A percentile compares a stretch with the other conserved stretches of the same genome.
Evolutionary conservation across 92 coral and sea anemone genomes (phyloP).

Genomic region (Chrysogorgia sp.): DNA sequence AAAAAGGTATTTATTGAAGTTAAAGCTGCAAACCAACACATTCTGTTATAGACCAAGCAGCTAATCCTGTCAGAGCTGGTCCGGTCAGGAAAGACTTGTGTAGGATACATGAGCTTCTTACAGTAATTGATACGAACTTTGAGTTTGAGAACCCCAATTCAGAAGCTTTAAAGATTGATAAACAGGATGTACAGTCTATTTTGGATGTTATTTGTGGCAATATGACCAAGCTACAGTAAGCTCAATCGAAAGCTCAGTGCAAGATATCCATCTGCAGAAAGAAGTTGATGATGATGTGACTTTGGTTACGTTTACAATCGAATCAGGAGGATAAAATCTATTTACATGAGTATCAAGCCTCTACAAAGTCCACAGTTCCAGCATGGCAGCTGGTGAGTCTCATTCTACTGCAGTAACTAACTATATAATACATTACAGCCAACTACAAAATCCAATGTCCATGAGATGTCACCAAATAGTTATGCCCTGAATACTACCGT

Average conservation of each 20-base stretch:
- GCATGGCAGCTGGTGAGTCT: no score
- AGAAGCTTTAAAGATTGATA: neutral
- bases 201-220: neutral
- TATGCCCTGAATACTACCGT: no score
- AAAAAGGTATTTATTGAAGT: constrained; percentile 34
- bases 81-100: neutral
- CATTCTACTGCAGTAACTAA: no score
- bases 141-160: neutral
- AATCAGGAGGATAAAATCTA: neutral
- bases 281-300: neutral
- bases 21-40: constrained; percentile 2
- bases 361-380: no score
- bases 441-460: no score
- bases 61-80: neutral
- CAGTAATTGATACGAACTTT: no score
- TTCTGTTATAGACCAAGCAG: constrained; percentile 1
- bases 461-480: no score
- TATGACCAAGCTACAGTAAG: neutral
- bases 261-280: constrained; percentile 2
- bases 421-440: no score
- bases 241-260: neutral
- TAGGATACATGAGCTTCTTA: neutral
- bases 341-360: neutral
- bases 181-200: constrained; percentile 1
- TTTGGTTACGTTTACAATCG: neutral